Percentiles rank a stretch among this genome's conserved stretches.
These are phyloP conservation scores for Thera obeliscata DNA, from an alignment of 2,888 invertebrate genomes.

Conservation along the genomic window DNA sequence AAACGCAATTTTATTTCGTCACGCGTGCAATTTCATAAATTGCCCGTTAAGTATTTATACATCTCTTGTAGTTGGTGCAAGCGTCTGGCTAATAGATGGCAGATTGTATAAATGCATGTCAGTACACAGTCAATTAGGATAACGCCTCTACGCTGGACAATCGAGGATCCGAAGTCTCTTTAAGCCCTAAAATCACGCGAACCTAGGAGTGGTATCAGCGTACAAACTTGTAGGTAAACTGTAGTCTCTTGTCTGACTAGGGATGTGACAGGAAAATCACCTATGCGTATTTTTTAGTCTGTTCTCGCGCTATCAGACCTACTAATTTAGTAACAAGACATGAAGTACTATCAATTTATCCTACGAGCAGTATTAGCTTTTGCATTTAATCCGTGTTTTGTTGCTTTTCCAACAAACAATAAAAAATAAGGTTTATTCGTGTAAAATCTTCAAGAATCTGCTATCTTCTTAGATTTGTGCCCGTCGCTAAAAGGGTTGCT, in stretches of 20 bases:
- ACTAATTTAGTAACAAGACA: too few species aligned
- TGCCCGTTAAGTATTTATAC: not conserved
- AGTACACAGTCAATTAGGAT: constrained; percentile 33
- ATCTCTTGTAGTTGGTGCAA: not conserved
- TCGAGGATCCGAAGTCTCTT: constrained; percentile 16
- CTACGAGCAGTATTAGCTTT: too few species aligned
- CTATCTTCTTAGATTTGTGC: too few species aligned
- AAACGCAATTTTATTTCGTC: not conserved
- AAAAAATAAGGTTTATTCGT: too few species aligned
- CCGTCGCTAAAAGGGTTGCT: too few species aligned
- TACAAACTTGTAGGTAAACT: constrained; percentile 22
- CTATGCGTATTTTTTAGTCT: too few species aligned
- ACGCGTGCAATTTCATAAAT: not conserved
- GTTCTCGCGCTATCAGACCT: too few species aligned
- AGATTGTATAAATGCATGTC: constrained; percentile 30
- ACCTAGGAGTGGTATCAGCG: constrained; percentile 14
- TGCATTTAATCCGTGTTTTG: too few species aligned
- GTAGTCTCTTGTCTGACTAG: constrained; percentile 11
- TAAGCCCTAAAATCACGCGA: constrained; percentile 29
- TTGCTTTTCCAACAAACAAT: too few species aligned
- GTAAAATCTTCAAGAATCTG: too few species aligned
- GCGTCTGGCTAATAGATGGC: constrained; percentile 13
- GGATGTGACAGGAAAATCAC: not conserved
- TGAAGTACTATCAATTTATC: too few species aligned
- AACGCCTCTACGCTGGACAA: constrained; percentile 17